phyloP scores from a whole-genome alignment of 2,113 vertebrate genomes.

The Tetrao urogallus region DNA sequence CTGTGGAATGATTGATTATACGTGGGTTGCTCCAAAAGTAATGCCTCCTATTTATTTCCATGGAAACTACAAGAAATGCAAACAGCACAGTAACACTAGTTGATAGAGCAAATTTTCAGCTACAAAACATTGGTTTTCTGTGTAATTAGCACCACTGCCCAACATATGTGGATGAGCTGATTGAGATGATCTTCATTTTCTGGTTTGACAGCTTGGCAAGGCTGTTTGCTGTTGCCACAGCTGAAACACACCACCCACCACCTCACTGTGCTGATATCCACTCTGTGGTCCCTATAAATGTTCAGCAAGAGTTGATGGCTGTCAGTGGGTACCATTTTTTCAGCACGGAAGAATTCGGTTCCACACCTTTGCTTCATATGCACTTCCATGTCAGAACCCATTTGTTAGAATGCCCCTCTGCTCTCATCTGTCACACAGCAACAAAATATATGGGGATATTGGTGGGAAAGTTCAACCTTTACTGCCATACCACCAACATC shows the following conservation, averaged over 20 bases:
- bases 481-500: not conserved
- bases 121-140: not conserved
- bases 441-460: not conserved
- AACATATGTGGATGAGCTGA: not conserved
- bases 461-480: not conserved
- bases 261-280: not conserved
- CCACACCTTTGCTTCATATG: not conserved
- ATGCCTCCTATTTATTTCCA: not conserved
- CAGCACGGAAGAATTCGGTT: not conserved
- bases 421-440: not conserved
- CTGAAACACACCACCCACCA: not conserved
- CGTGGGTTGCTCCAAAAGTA: not conserved
- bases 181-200: not conserved
- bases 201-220: not conserved
- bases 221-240: not conserved
- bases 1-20: not conserved
- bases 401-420: not conserved
- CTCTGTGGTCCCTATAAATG: not conserved
- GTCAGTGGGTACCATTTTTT: not conserved
- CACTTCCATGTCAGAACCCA: not conserved
- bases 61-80: not conserved
- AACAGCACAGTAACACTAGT: not conserved
- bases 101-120: not conserved
- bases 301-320: not conserved
- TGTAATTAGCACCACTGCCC: not conserved